Percentiles rank a stretch among this genome's conserved stretches.
These are phyloP conservation scores for Orientallactaga sibirica DNA, from an alignment of 2,797 vertebrate genomes.

Conservation along the genomic window DNA sequence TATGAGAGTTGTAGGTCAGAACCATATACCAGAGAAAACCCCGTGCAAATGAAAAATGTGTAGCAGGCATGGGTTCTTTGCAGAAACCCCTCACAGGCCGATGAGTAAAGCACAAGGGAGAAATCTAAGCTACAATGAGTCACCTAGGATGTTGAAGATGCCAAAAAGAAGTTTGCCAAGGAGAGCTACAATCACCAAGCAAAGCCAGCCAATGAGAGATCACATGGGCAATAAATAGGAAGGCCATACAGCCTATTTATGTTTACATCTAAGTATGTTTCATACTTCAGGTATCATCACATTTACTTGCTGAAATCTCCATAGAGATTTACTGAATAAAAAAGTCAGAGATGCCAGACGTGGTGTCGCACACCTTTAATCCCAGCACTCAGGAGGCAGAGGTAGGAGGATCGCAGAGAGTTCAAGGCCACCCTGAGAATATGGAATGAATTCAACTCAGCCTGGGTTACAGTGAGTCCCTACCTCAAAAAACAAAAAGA, in stretches of 20 bases:
- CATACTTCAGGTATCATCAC: background rate
- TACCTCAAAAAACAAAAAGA: too few relatives aligned
- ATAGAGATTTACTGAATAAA: background rate
- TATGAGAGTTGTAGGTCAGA: too few relatives aligned
- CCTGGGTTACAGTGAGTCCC: too few relatives aligned
- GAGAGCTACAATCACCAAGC: background rate
- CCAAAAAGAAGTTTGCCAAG: background rate
- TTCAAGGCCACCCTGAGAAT: too few relatives aligned
- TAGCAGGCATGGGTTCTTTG: background rate
- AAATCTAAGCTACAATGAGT: background rate
- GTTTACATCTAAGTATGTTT: background rate
- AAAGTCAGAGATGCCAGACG: too few relatives aligned
- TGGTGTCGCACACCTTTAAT: too few relatives aligned
- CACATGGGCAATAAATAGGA: background rate
- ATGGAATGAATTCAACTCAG: too few relatives aligned
- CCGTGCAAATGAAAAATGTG: background rate
- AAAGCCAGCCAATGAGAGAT: background rate
- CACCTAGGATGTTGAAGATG: background rate
- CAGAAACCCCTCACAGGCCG: background rate
- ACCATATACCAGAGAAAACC: background rate
- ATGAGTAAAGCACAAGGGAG: background rate
- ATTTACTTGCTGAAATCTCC: slow-evolving; percentile 9
- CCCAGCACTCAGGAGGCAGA: too few relatives aligned
- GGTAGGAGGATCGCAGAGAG: too few relatives aligned
- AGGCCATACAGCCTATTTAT: background rate